A percentile compares a stretch with the other conserved stretches of the same genome.
Evolutionary conservation across 2,113 vertebrate genomes (phyloP).

Genomic region (Trematomus loennbergii): DNA sequence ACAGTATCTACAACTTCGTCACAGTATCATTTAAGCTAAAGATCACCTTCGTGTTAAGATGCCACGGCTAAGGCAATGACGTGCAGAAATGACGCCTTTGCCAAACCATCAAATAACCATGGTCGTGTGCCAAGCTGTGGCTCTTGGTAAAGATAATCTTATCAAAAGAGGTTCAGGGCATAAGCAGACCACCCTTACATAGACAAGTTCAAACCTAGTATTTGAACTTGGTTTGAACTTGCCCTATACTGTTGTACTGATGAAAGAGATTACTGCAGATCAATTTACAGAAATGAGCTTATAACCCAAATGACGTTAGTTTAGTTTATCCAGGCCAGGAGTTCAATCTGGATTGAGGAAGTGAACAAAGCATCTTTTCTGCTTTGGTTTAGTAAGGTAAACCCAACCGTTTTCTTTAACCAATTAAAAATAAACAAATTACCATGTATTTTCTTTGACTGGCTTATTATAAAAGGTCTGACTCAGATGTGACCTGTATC

Average conservation of each 20-base stretch:
- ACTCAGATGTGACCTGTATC: background rate
- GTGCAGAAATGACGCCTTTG: constrained; percentile 20
- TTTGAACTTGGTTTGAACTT: no score
- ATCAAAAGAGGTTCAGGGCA: constrained; percentile 47
- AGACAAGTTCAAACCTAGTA: constrained; percentile 35
- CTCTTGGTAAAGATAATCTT: constrained; percentile 59
- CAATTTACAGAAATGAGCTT: constrained; percentile 21
- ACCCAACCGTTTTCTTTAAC: background rate
- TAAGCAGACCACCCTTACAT: constrained; percentile 61
- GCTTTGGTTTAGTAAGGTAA: background rate
- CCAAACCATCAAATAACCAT: constrained; percentile 47
- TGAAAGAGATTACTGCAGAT: constrained; percentile 12
- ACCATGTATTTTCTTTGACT: background rate
- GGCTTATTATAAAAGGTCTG: background rate
- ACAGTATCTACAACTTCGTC: background rate
- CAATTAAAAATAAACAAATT: no score
- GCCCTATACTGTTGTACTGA: background rate
- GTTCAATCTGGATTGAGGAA: constrained; percentile 12
- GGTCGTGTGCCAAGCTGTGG: constrained; percentile 52
- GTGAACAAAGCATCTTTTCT: background rate
- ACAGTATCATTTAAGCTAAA: background rate
- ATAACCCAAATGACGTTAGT: background rate
- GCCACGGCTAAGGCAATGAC: background rate
- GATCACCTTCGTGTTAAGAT: background rate
- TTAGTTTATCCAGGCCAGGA: background rate